Evolutionary conservation across 2,797 vertebrate species (phyloP).

Genomic region (Betta splendens): DNA sequence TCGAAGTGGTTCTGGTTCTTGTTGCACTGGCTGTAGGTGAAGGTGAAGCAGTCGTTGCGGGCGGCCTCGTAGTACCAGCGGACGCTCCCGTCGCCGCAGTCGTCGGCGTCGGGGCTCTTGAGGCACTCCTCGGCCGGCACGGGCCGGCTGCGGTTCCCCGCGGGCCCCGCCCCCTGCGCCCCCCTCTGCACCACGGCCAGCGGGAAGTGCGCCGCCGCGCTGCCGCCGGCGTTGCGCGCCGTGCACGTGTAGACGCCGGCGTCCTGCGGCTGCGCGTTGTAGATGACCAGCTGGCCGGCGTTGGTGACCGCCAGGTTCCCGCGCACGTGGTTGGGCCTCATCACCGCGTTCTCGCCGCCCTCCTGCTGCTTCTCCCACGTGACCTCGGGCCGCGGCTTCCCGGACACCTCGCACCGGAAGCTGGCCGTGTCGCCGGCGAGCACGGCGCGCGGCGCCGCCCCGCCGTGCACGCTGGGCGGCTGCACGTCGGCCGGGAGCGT

Average conservation of each 20-base stretch:
- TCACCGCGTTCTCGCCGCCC: conserved; percentile 89
- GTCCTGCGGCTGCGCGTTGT: conserved; percentile 92
- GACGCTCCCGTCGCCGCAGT: conserved; percentile 92
- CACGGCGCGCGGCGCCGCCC: conserved; percentile 86
- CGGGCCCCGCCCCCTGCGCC: conserved; percentile 65
- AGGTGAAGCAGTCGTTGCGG: conserved; percentile 95
- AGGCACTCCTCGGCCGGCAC: conserved; percentile 90
- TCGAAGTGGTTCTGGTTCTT: conserved; percentile 93
- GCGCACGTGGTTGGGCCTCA: conserved; percentile 91
- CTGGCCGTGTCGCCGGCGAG: conserved; percentile 93
- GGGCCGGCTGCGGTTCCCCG: conserved; percentile 82
- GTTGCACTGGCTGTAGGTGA: conserved; percentile 93
- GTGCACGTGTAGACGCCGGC: conserved; percentile 94
- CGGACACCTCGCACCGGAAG: conserved; percentile 93
- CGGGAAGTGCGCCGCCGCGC: conserved; percentile 88
- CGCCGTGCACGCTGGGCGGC: conserved; percentile 84
- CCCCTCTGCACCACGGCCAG: conserved; percentile 87
- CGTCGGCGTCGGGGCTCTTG: conserved; percentile 88
- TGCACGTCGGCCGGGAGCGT: conserved; percentile 85
- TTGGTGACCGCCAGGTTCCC: conserved; percentile 97
- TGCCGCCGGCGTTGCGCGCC: conserved; percentile 86
- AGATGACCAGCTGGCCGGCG: conserved; percentile 96
- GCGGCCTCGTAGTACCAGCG: conserved; percentile 96
- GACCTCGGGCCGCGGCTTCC: conserved; percentile 90
- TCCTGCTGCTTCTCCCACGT: conserved; percentile 96